These are phyloP conservation scores for Elaphurus davidianus DNA, from an alignment of 2,113 vertebrate species.

Conservation along the genomic window DNA sequence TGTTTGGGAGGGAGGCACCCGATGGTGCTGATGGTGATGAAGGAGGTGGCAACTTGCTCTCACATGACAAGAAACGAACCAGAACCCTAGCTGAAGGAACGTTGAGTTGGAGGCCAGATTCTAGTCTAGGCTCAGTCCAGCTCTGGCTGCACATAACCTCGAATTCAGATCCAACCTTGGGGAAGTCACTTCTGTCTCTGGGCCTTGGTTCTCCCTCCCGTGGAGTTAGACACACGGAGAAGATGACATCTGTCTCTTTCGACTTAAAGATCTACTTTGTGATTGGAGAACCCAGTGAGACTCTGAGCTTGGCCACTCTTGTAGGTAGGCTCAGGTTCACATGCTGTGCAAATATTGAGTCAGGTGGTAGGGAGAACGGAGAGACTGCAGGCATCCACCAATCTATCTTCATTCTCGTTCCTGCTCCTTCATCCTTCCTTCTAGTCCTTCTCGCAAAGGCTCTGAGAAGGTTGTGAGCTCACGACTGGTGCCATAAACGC, in stretches of 20 bases:
- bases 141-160: background rate
- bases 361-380: fast-evolving
- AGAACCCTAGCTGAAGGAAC: background rate
- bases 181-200: background rate
- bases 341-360: fast-evolving
- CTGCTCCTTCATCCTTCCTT: background rate
- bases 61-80: background rate
- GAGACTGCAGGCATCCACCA: background rate
- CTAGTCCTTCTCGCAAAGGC: background rate
- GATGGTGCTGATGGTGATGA: fast-evolving
- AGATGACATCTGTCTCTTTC: background rate
- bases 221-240: background rate
- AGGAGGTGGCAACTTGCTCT: background rate
- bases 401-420: background rate
- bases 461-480: constrained; percentile 32
- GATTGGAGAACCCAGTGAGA: background rate
- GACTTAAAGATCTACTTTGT: background rate
- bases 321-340: background rate
- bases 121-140: background rate
- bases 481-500: constrained; percentile 42
- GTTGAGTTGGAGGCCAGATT: background rate
- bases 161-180: background rate
- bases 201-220: background rate
- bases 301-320: background rate
- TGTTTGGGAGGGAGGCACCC: background rate